These are phyloP conservation scores for Pseudocheirus occidentalis DNA, from an alignment of 2,797 vertebrate genomes.

Conservation along the genomic window DNA sequence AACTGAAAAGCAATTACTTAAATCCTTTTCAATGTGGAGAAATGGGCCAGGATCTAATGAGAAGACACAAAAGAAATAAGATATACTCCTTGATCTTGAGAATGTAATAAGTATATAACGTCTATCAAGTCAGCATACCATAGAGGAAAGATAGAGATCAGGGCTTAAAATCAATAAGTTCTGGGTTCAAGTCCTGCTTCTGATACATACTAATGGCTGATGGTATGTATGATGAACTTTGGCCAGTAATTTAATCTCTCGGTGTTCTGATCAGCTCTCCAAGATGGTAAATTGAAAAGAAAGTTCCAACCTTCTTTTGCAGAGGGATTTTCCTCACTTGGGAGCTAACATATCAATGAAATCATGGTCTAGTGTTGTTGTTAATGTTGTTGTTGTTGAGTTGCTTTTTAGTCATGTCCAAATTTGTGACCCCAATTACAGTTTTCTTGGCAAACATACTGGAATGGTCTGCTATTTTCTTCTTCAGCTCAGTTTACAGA, in stretches of 20 bases:
- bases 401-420: background rate
- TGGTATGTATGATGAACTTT: background rate
- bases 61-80: background rate
- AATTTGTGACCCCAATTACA: background rate
- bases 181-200: background rate
- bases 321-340: background rate
- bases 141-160: background rate
- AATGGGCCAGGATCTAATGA: background rate
- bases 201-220: background rate
- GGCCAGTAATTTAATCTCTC: background rate
- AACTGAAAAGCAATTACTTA: background rate
- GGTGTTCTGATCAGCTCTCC: background rate
- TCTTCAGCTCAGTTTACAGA: background rate
- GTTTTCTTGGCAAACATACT: background rate
- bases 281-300: background rate
- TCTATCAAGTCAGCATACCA: background rate
- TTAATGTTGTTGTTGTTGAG: background rate
- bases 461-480: background rate
- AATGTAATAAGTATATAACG: background rate
- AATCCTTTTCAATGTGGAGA: background rate
- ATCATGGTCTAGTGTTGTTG: background rate
- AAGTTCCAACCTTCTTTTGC: background rate
- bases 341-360: background rate
- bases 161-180: background rate
- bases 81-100: background rate